These are phyloP conservation scores for Digitonthophagus gazella DNA, from an alignment of 2,888 invertebrate species.

Conservation along the genomic window DNA sequence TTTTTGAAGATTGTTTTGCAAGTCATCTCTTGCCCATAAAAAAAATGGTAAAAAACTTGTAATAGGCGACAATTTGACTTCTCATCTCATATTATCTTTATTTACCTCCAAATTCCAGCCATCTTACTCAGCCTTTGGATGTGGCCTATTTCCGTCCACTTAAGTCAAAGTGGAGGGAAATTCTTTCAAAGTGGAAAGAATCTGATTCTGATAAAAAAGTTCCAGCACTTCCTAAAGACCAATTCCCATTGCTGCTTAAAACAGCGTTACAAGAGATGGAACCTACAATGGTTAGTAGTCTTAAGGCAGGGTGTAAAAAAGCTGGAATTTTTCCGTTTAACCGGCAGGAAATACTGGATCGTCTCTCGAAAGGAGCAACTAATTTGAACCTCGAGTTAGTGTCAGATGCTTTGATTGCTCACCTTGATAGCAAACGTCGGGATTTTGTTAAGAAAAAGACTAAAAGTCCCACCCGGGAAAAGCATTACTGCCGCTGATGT, in stretches of 20 bases:
- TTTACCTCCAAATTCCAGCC: background rate
- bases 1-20: conserved; percentile 10
- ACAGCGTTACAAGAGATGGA: background rate
- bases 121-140: conserved; percentile 10
- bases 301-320: conserved; percentile 1
- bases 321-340: background rate
- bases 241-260: background rate
- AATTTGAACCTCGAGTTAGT: background rate
- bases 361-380: background rate
- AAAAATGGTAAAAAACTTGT: conserved; percentile 13
- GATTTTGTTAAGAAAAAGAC: conserved; percentile 3
- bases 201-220: too few relatives aligned
- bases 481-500: background rate
- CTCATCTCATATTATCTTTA: background rate
- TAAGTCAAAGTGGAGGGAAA: conserved; percentile 9
- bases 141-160: conserved; percentile 16
- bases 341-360: background rate
- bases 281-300: background rate
- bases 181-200: conserved; percentile 18
- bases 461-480: conserved; percentile 1
- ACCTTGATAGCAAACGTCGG: background rate
- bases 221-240: too few relatives aligned
- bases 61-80: conserved; percentile 10
- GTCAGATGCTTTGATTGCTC: background rate
- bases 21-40: conserved; percentile 10